Evolutionary conservation across 92 coral and sea anemone species (phyloP), one percentile per base, ranked within the genome.

Genomic region (Siderastrea radians): DNA sequence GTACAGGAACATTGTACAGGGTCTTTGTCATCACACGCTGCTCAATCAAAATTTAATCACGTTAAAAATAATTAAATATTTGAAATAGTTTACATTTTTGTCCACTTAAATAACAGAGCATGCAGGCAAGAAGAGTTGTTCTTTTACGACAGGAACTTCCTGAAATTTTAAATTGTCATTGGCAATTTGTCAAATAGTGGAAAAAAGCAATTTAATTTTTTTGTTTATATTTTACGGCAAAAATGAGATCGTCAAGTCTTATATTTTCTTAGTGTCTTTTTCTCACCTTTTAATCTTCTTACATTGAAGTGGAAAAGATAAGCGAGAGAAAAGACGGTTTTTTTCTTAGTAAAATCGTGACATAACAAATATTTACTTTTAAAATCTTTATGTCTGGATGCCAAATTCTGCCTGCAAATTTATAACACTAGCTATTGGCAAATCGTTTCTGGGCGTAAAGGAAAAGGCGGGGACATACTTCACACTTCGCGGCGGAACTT

Each of bases 381-480:
- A 57, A 7, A 7, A 57, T 5, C 47, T 62, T 43, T 13, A 8
- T 48, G 5, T 10, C 47, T 49, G 43, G 43, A 12, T 57, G 65
- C 51, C 9, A 11, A 44, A 67, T 26, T 67, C 7, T 67, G 66
- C 19, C 79, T 53, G 43, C 14, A 47, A 44, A 13, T 79, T 68
- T 5, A 12, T 17, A 38, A 45, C 15, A 50, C 70, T 17, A n/a
- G 45, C 44, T 81, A 45, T 81, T 81, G 75, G 65, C 64, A 55
- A 90, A 78, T 80, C 52, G 55, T 52, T 74, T 77, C 59, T 81
- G 76, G 87, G 91, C 78, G 93, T 80, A 72, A 75, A 89, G 87
- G 92, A 82, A 89, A 89, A 84, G 93, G 93, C 79, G 93, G 83
- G 88, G 93, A 86, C 62, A 80, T 64, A 54, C 59, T 75, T 90